These are phyloP conservation scores for Bombus vancouverensis DNA, from an alignment of 1,140 invertebrate species.

Conservation along the genomic window DNA sequence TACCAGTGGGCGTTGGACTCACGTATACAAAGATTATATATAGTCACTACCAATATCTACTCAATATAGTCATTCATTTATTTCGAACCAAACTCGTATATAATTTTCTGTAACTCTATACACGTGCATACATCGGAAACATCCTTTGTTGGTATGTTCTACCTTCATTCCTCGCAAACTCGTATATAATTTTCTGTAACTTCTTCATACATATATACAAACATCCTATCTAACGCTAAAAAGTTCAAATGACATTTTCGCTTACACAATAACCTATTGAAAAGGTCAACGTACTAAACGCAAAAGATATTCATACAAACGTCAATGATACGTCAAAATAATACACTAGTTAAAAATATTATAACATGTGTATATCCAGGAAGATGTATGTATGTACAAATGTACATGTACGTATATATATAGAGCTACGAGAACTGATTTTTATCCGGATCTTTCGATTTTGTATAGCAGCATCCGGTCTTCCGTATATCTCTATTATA, in stretches of 20 bases:
- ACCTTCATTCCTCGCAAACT: too few relatives aligned
- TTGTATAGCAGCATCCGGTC: too few relatives aligned
- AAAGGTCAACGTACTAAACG: not conserved
- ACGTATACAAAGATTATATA: not conserved
- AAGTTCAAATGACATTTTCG: not conserved
- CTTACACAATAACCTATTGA: not conserved
- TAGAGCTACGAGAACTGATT: not conserved
- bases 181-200: too few relatives aligned
- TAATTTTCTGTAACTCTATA: not conserved
- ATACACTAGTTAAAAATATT: too few relatives aligned
- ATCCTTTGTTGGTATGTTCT: not conserved
- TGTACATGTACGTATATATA: not conserved
- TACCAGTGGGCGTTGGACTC: not conserved
- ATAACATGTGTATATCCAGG: not conserved
- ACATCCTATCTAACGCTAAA: too few relatives aligned
- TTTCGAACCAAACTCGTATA: too few relatives aligned
- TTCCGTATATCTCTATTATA: not conserved
- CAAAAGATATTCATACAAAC: not conserved
- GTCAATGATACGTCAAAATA: not conserved
- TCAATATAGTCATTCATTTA: not conserved
- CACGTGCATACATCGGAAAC: not conserved
- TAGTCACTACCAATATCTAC: too few relatives aligned
- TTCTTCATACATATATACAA: too few relatives aligned
- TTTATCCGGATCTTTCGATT: not conserved
- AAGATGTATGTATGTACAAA: not conserved